These are phyloP conservation scores for Philaethria dido DNA, from an alignment of 2,888 invertebrate genomes.

Conservation along the genomic window DNA sequence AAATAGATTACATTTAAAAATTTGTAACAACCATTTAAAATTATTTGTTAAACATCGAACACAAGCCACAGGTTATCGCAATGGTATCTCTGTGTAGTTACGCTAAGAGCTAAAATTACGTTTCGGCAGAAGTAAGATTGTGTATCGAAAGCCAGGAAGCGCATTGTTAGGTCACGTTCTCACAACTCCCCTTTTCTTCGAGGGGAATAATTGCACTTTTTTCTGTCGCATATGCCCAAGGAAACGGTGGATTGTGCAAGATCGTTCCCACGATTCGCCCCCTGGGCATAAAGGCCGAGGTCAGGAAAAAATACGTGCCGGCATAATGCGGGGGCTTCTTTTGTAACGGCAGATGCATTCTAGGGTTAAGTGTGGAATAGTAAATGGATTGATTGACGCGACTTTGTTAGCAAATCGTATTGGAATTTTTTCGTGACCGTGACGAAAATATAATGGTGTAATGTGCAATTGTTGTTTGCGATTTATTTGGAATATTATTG, in stretches of 20 bases:
- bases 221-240: constrained; percentile 84
- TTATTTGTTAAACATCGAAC: constrained; percentile 67
- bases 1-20: constrained; percentile 45
- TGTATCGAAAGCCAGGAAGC: constrained; percentile 82
- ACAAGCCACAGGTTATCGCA: constrained; percentile 56
- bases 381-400: constrained; percentile 73
- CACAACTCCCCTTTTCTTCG: constrained; percentile 83
- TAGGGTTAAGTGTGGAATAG: constrained; percentile 78
- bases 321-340: constrained; percentile 76
- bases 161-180: constrained; percentile 84
- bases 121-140: constrained; percentile 60
- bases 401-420: constrained; percentile 50
- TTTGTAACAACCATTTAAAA: constrained; percentile 61
- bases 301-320: constrained; percentile 82
- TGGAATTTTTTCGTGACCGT: constrained; percentile 38
- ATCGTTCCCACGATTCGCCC: constrained; percentile 82
- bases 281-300: constrained; percentile 78
- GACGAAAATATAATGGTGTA: constrained; percentile 13
- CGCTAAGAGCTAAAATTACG: constrained; percentile 66
- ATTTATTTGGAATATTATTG: constrained; percentile 10
- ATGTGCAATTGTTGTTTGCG: constrained; percentile 13
- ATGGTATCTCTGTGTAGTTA: constrained; percentile 56
- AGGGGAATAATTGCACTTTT: constrained; percentile 84
- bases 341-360: constrained; percentile 79
- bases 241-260: constrained; percentile 79